Evolutionary conservation across 2,888 invertebrate species (phyloP).

Genomic region (Tetragonula carbonaria): DNA sequence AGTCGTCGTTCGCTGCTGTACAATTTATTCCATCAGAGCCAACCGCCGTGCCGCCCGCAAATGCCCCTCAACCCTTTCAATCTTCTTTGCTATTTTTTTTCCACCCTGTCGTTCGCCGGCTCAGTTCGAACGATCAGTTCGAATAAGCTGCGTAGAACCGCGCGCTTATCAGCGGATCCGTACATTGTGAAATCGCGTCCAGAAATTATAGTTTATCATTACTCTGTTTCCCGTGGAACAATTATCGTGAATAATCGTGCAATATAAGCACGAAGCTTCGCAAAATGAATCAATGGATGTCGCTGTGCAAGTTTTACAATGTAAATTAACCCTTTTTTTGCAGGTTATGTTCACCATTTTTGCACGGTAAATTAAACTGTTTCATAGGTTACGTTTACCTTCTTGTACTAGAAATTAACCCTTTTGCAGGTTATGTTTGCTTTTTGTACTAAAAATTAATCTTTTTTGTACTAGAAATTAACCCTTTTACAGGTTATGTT

Average conservation of each 20-base stretch:
- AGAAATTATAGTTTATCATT: slow-evolving; percentile 15
- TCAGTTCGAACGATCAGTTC: background rate
- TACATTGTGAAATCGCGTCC: background rate
- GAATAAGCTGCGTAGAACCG: background rate
- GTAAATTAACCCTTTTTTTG: too few species aligned
- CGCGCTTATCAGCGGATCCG: background rate
- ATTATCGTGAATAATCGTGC: slow-evolving; percentile 12
- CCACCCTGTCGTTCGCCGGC: slow-evolving; percentile 5
- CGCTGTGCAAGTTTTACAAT: background rate
- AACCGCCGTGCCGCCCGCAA: slow-evolving; percentile 55
- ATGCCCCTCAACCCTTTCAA: slow-evolving; percentile 28
- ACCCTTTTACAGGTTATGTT: too few species aligned
- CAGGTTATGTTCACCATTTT: too few species aligned
- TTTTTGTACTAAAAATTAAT: too few species aligned
- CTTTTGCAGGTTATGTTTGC: background rate
- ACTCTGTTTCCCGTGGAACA: background rate
- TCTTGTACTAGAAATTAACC: too few species aligned
- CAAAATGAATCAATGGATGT: slow-evolving; percentile 7
- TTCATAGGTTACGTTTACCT: too few species aligned
- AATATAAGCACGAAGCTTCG: slow-evolving; percentile 4
- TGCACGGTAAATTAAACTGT: too few species aligned
- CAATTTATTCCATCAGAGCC: slow-evolving; percentile 71
- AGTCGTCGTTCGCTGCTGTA: slow-evolving; percentile 60
- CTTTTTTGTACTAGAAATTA: too few species aligned
- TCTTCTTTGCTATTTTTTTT: background rate